Evolutionary conservation across 2,113 vertebrate genomes (phyloP).

Genomic region (Cyanocitta stelleri): DNA sequence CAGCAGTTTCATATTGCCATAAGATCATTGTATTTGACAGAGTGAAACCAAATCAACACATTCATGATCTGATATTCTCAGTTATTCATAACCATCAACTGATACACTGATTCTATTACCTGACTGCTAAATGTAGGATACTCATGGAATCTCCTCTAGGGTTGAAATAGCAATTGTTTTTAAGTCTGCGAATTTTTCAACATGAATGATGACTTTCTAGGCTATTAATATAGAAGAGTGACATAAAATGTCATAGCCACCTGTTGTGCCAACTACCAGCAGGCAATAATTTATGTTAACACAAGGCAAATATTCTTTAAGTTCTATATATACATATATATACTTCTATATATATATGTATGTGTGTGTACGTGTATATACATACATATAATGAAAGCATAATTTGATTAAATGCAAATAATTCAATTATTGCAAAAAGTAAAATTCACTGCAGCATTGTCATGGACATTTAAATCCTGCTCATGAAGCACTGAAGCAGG

Average conservation of each 20-base stretch:
- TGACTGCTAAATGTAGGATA: neutral
- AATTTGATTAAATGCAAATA: neutral
- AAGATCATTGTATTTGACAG: neutral
- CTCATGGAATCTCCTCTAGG: neutral
- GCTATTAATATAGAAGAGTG: neutral
- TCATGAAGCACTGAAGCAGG: neutral
- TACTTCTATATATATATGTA: fast-evolving
- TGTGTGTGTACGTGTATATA: fast-evolving
- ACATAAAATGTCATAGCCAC: neutral
- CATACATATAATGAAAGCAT: neutral
- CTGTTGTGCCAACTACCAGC: neutral
- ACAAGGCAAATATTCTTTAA: neutral
- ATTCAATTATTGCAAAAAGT: neutral
- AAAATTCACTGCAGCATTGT: neutral
- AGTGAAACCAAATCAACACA: neutral
- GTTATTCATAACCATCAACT: neutral
- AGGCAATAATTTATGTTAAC: neutral
- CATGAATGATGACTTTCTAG: neutral
- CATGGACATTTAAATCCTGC: neutral
- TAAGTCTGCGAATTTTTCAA: neutral
- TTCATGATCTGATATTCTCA: neutral
- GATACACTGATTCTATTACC: neutral
- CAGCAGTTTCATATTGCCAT: neutral
- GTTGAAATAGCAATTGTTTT: constrained; percentile 2
- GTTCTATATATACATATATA: no score